These are phyloP conservation scores for Microcebus griseorufus DNA, from an alignment of 2,113 vertebrate genomes.

Conservation along the genomic window DNA sequence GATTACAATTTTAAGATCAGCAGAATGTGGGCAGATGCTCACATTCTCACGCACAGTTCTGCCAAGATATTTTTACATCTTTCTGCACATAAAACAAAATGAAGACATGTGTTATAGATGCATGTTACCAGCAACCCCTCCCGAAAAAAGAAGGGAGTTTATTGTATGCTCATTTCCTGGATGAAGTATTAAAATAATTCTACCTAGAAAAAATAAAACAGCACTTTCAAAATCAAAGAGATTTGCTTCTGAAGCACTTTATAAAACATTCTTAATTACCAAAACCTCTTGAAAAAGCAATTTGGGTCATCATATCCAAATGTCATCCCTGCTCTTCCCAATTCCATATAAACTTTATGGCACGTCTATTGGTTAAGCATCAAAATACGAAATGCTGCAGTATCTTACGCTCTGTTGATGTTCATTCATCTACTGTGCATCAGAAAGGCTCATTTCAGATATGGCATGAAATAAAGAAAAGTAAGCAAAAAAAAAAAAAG, in stretches of 20 bases:
- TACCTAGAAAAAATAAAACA: conserved; percentile 55
- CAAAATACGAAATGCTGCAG: conserved; percentile 51
- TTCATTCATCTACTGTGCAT: conserved; percentile 67
- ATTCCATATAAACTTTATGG: conserved; percentile 63
- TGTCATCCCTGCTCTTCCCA: conserved; percentile 57
- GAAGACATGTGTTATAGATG: conserved; percentile 69
- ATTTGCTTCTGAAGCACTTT: conserved; percentile 32
- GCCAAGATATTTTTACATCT: conserved; percentile 70
- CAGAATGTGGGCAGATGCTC: conserved; percentile 64
- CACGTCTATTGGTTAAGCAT: conserved; percentile 64
- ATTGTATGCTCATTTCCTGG: conserved; percentile 63
- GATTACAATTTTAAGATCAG: conserved; percentile 63
- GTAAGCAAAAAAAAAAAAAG: conserved; percentile 48
- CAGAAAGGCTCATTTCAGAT: conserved; percentile 64
- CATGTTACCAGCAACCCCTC: conserved; percentile 35
- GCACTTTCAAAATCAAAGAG: conserved; percentile 30
- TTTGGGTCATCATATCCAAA: conserved; percentile 55
- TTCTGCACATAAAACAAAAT: conserved; percentile 72
- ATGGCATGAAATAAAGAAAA: conserved; percentile 10
- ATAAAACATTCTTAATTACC: conserved; percentile 47
- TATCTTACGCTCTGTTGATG: conserved; percentile 51
- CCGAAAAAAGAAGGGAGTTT: background rate
- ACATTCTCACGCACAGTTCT: conserved; percentile 57
- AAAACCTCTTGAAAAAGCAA: conserved; percentile 39
- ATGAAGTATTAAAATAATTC: conserved; percentile 67